phyloP scores from a whole-genome alignment of 2,888 invertebrate species.

The Parelbella ahira region DNA sequence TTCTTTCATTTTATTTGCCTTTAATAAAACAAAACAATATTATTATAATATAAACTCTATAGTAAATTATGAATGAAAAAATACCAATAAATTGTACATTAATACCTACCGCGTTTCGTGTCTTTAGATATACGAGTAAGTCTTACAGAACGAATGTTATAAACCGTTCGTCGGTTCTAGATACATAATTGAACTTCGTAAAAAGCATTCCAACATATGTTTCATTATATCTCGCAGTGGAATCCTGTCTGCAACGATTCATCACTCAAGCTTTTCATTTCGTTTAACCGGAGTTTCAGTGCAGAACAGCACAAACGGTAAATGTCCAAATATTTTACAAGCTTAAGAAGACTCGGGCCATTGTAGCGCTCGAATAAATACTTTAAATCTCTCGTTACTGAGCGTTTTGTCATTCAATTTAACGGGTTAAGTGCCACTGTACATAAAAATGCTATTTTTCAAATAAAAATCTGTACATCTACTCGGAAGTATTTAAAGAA shows the following conservation, averaged over 20 bases:
- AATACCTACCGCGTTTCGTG: too few relatives aligned
- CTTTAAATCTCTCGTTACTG: slow-evolving; percentile 28
- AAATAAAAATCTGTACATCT: neutral
- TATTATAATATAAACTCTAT: too few relatives aligned
- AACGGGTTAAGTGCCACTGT: slow-evolving; percentile 3
- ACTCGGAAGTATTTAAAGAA: too few relatives aligned
- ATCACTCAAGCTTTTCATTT: slow-evolving; percentile 26
- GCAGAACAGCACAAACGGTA: slow-evolving; percentile 18
- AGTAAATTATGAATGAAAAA: too few relatives aligned
- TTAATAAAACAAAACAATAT: too few relatives aligned
- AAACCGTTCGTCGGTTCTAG: too few relatives aligned
- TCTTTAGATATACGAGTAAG: too few relatives aligned
- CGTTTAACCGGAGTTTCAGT: slow-evolving; percentile 18
- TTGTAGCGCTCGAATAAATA: slow-evolving; percentile 30
- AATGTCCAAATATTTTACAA: slow-evolving; percentile 27
- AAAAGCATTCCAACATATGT: slow-evolving; percentile 11
- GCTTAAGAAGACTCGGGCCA: slow-evolving; percentile 28
- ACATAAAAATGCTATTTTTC: slow-evolving; percentile 3
- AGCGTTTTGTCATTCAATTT: slow-evolving; percentile 28
- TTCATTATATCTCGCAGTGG: slow-evolving; percentile 10
- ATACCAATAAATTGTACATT: too few relatives aligned
- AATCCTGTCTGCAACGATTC: slow-evolving; percentile 16
- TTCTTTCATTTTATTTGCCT: too few relatives aligned
- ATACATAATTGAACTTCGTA: neutral
- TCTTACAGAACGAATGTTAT: too few relatives aligned